Evolutionary conservation across 1,140 invertebrate genomes (phyloP), one percentile per base, ranked within the genome.

Genomic region (Papilio helenus): DNA sequence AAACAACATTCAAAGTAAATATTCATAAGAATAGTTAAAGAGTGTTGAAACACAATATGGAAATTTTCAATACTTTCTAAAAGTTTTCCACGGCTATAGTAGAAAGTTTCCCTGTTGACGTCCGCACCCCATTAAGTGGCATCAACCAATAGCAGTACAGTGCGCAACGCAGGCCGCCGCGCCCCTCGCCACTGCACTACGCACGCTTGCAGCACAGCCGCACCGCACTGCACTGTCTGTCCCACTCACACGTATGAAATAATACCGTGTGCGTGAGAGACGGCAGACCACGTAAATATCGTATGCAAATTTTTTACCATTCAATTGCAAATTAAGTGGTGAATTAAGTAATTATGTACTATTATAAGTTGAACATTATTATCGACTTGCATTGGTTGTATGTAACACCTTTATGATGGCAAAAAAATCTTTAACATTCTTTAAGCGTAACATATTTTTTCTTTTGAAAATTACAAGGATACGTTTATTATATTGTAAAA

Each of bases 261-360:
- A 82, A 14, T 4, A 26, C 7, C 39, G 12, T 7, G 87, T 81
- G 84, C 34, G 88, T 90, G 26, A 87, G 81, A 79, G 89, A 92
- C 79, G 79, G 87, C 76, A 68, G 61, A 82, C 88, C 81, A 85
- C 83, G 84, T 86, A 86, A 86, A 84, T 83, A 87, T 89, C 83
- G 86, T 83, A 92, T 94, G 88, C 90, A 92, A 89, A 90, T 93
- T 94, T 88, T 92, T 92, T 88, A 29, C 61, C 58, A 89, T 92
- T 91, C 86, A 90, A 87, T 92, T 87, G 90, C 88, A 93, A 90
- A 92, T 92, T 85, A 90, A 90, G 88, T 88, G 80, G 86, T 90
- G 89, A 89, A 89, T 91, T 89, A 89, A 89, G 88, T 91, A 89
- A 92, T 91, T 92, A 90, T 90, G 87, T 92, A 85, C 87, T 91